These are phyloP conservation scores for Chymomyza fuscimana DNA, from an alignment of 2,888 invertebrate species.

Conservation along the genomic window DNA sequence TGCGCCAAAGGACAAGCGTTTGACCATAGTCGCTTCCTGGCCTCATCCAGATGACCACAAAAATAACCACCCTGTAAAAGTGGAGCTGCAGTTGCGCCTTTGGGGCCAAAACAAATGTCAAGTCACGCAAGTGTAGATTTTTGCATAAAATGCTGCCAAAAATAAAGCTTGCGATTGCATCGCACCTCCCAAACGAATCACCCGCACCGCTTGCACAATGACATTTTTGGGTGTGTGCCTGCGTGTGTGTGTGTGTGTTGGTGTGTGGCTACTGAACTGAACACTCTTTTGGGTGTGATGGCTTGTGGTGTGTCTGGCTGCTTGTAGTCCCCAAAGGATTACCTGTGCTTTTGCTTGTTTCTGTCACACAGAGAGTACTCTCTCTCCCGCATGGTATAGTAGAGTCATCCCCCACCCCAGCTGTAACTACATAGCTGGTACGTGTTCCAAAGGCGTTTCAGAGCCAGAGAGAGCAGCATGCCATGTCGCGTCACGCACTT, in stretches of 20 bases:
- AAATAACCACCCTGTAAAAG: slow-evolving; percentile 28
- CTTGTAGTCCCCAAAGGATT: slow-evolving; percentile 66
- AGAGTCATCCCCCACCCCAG: not conserved
- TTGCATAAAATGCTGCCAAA: slow-evolving; percentile 52
- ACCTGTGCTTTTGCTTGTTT: slow-evolving; percentile 66
- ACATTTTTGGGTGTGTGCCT: slow-evolving; percentile 35
- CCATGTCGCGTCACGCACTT: slow-evolving; percentile 56
- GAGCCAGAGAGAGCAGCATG: not conserved
- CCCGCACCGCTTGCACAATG: slow-evolving; percentile 15
- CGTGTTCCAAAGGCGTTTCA: slow-evolving; percentile 5
- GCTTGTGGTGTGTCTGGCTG: slow-evolving; percentile 37
- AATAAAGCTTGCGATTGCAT: not conserved
- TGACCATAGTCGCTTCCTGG: not conserved
- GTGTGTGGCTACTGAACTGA: not conserved
- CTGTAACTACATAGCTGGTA: not conserved
- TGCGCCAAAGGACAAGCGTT: slow-evolving; percentile 3
- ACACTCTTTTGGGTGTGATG: not conserved
- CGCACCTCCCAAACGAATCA: not conserved
- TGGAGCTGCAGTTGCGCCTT: slow-evolving; percentile 1
- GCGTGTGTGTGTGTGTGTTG: slow-evolving; percentile 9
- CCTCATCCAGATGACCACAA: slow-evolving; percentile 54
- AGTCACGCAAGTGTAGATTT: slow-evolving; percentile 52
- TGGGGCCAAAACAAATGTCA: slow-evolving; percentile 45
- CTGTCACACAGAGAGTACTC: slow-evolving; percentile 41
- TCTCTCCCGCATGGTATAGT: too few relatives aligned